Conservation (phyloP, 2,797 vertebrate genomes). For the Artibeus lituratus region DNA sequence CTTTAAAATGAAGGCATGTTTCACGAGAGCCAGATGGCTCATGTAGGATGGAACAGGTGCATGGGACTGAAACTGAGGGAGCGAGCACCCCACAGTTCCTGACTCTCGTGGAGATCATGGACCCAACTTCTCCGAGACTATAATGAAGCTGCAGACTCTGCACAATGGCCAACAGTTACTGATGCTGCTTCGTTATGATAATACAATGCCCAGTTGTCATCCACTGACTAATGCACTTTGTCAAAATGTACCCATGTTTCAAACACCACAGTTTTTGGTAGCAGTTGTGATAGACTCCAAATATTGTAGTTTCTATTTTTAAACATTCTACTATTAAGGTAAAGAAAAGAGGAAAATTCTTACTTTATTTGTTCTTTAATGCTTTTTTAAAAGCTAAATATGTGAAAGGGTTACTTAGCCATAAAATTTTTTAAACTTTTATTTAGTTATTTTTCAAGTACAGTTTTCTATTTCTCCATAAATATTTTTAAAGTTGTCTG, state of each 20-base stretch:
- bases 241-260: background rate
- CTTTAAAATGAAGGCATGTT: background rate
- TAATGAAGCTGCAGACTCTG: background rate
- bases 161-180: background rate
- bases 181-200: background rate
- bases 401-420: constrained; percentile 62
- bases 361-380: constrained; percentile 58
- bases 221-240: background rate
- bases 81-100: background rate
- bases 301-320: constrained; percentile 45
- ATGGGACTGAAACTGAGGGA: background rate
- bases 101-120: background rate
- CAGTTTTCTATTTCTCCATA: too few relatives aligned
- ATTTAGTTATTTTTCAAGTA: too few relatives aligned
- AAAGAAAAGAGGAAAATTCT: constrained; percentile 57
- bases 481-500: constrained; percentile 66
- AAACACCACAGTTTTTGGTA: background rate
- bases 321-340: constrained; percentile 35
- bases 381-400: constrained; percentile 64
- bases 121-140: background rate
- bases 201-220: background rate
- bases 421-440: constrained; percentile 72
- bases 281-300: background rate
- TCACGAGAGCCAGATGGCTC: background rate
- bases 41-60: background rate